These are phyloP conservation scores for Palloptera scutellata DNA, from an alignment of 2,888 invertebrate species.

Conservation along the genomic window DNA sequence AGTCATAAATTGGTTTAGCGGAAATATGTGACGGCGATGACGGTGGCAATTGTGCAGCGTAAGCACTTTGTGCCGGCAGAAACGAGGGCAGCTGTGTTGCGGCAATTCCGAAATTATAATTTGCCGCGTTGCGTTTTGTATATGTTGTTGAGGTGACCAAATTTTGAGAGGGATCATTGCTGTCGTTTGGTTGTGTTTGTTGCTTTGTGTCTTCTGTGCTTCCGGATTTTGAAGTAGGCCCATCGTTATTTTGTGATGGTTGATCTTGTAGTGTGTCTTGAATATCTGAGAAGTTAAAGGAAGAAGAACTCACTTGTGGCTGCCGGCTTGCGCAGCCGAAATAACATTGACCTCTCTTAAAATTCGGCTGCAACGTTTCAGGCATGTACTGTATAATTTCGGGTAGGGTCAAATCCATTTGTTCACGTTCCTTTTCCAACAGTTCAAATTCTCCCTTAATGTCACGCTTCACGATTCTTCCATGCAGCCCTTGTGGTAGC, in stretches of 20 bases:
- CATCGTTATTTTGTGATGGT: not conserved
- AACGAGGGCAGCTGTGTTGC: constrained; percentile 35
- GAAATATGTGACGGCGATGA: constrained; percentile 29
- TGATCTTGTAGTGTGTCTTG: constrained; percentile 8
- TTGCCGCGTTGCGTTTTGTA: constrained; percentile 37
- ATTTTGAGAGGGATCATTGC: constrained; percentile 2
- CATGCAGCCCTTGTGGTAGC: constrained; percentile 13
- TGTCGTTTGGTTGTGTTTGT: constrained; percentile 9
- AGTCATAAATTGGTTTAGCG: constrained; percentile 38
- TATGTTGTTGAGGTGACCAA: constrained; percentile 14
- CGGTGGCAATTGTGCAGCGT: constrained; percentile 13
- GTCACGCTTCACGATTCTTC: constrained; percentile 51
- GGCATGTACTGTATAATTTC: constrained; percentile 63
- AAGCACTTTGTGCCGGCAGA: constrained; percentile 21
- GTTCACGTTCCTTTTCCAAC: constrained; percentile 52
- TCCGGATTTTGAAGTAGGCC: not conserved
- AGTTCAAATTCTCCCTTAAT: constrained; percentile 61
- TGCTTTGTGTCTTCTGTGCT: not conserved
- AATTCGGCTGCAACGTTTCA: constrained; percentile 55
- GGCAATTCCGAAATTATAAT: constrained; percentile 25
- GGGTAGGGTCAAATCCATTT: constrained; percentile 56
- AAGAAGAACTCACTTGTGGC: constrained; percentile 4
- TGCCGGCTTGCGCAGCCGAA: constrained; percentile 45
- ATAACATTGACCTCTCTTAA: constrained; percentile 55
- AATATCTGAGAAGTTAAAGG: not conserved